phyloP scores from a whole-genome alignment of 2,797 vertebrate genomes.

The Phataginus tricuspis region DNA sequence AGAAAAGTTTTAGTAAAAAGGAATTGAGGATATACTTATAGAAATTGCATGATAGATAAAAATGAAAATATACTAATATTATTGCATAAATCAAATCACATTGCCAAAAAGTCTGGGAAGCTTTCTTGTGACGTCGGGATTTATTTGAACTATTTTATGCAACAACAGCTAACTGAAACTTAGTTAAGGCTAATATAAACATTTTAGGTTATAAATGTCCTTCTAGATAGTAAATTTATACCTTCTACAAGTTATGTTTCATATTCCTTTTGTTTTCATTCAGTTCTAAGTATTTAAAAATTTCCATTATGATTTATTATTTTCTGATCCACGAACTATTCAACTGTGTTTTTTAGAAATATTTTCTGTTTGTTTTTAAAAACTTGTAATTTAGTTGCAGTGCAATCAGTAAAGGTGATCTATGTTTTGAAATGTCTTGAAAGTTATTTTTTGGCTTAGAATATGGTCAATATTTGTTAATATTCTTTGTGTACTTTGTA shows the following conservation, averaged over 20 bases:
- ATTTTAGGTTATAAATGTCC: neutral
- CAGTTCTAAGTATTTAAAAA: neutral
- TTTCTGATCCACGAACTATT: neutral
- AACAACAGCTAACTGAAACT: neutral
- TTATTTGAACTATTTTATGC: slow-evolving; percentile 5
- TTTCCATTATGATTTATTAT: neutral
- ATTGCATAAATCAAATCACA: neutral
- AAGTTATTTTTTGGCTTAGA: neutral
- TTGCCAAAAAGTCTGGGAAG: neutral
- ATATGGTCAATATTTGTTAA: neutral
- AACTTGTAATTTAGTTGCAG: neutral
- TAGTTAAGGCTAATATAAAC: neutral
- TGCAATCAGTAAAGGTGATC: neutral
- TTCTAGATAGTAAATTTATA: neutral
- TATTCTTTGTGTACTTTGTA: neutral
- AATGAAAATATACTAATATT: neutral
- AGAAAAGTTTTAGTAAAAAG: neutral
- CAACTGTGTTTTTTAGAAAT: neutral
- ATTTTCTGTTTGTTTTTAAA: neutral
- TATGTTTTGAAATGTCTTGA: slow-evolving; percentile 16
- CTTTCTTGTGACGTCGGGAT: neutral
- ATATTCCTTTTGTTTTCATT: neutral
- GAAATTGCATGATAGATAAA: neutral
- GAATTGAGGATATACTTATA: neutral
- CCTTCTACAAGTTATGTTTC: neutral